phyloP scores from a whole-genome alignment of 2,888 invertebrate species.

The Auanema sp. region DNA sequence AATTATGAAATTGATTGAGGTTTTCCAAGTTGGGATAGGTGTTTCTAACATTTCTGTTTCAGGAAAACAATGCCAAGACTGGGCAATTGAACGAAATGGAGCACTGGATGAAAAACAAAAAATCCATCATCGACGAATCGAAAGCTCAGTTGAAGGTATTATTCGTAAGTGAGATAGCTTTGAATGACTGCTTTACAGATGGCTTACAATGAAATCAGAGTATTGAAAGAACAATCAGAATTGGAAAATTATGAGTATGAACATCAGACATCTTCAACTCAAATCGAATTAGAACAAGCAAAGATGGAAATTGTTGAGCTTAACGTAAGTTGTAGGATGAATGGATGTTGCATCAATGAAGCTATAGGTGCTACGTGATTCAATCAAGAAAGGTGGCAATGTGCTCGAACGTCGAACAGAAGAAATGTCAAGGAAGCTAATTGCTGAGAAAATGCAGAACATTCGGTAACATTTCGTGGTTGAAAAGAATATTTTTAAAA shows the following conservation, averaged over 20 bases:
- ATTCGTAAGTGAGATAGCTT: constrained; percentile 1
- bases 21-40: not conserved
- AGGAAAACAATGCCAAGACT: constrained; percentile 45
- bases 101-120: constrained; percentile 21
- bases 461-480: constrained; percentile 18
- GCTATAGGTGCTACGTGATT: constrained; percentile 44
- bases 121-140: constrained; percentile 27
- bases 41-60: constrained; percentile 4
- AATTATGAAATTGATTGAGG: constrained; percentile 41
- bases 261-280: no score
- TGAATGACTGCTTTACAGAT: constrained; percentile 8
- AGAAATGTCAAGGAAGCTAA: constrained; percentile 54
- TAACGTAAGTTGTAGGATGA: constrained; percentile 10
- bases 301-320: constrained; percentile 21
- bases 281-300: constrained; percentile 25
- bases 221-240: constrained; percentile 21
- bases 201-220: constrained; percentile 35
- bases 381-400: constrained; percentile 39
- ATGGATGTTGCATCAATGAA: constrained; percentile 2
- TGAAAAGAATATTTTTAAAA: not conserved
- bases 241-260: constrained; percentile 21
- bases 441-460: constrained; percentile 33
- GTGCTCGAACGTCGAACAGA: constrained; percentile 57
- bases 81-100: constrained; percentile 34
- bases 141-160: constrained; percentile 29